These are phyloP conservation scores for Diadegma fenestrale DNA, from an alignment of 2,888 invertebrate species.

Conservation along the genomic window DNA sequence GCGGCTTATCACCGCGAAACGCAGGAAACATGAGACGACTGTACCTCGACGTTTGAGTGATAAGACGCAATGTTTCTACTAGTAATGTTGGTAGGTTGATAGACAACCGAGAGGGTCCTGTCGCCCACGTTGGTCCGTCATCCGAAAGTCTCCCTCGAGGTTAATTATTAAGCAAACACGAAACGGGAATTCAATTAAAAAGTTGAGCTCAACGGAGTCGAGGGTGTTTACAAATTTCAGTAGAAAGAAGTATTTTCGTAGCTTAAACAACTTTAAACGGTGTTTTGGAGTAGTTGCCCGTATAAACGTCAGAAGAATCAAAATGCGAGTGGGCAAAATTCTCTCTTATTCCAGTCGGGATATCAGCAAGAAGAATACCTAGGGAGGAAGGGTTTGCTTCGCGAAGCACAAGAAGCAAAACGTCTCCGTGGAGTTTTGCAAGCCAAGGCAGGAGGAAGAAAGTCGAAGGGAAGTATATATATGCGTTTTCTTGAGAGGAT, in stretches of 20 bases:
- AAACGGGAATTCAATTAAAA: constrained; percentile 75
- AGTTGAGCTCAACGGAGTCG: constrained; percentile 55
- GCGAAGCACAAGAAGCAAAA: constrained; percentile 41
- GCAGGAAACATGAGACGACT: constrained; percentile 62
- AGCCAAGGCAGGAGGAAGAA: constrained; percentile 49
- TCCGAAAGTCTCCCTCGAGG: constrained; percentile 44
- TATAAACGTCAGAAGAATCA: constrained; percentile 26
- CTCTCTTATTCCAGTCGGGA: constrained; percentile 29
- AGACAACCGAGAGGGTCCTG: constrained; percentile 28
- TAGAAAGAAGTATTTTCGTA: constrained; percentile 17
- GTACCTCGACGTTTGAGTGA: constrained; percentile 7
- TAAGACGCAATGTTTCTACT: constrained; percentile 9
- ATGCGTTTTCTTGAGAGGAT: constrained; percentile 10
- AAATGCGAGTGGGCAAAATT: constrained; percentile 20
- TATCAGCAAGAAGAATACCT: constrained; percentile 35
- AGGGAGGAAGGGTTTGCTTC: constrained; percentile 32
- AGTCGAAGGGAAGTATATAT: constrained; percentile 41
- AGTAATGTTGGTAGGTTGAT: constrained; percentile 14
- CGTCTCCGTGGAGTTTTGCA: constrained; percentile 44
- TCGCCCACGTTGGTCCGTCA: constrained; percentile 17
- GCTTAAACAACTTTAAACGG: constrained; percentile 24
- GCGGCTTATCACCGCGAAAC: constrained; percentile 49
- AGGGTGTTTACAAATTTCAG: constrained; percentile 21
- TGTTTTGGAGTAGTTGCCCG: constrained; percentile 44
- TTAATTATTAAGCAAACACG: constrained; percentile 67